Evolutionary conservation across 2,113 vertebrate species (phyloP), one percentile per base, ranked within the genome.

Genomic region (Mustelus asterias): DNA sequence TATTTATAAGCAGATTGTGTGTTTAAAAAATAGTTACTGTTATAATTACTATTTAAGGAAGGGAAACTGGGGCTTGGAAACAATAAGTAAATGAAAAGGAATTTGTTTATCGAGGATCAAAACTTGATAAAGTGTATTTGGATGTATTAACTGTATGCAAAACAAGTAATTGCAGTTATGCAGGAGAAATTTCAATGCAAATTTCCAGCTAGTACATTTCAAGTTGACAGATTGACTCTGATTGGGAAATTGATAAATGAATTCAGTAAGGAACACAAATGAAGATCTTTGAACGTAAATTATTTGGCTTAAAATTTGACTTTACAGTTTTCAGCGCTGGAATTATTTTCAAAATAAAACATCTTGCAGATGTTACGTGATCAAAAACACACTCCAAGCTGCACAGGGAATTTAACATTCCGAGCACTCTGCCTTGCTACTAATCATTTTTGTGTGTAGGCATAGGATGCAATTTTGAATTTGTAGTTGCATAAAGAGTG

Each of bases 81-180:
- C 33, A 93, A 93, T 65, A 18, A 22, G 60, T 93, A 93, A 67
- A 93, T 65, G 33, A 93, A 93, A 93, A 93, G 89, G 89, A 65
- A 93, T 93, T 37, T 93, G 60, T 93, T 93, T 70, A 95, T 95
- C 94, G 54, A 72, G 69, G 69, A 95, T 95, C 94, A 72, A 95
- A 72, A 95, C 24, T 95, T 44, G 24, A 48, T 72, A 72, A 2
- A 44, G 14, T 70, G 41, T 44, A 76, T 76, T 72, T 70, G 67
- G 94, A 48, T 72, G 44, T 95, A 70, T 95, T 72, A 54, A 72
- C 69, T 54, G 41, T 13, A 33, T 72, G 24, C 44, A 29, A 37
- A 41, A 33, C 24, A 95, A 54, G 48, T 72, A 72, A 72, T 95
- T 70, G 13, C 22, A 95, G 60, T 93, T 93, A 54, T 54, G 72